These are phyloP conservation scores for Hofmannophila pseudospretella DNA, from an alignment of 2,888 invertebrate genomes.

Conservation along the genomic window DNA sequence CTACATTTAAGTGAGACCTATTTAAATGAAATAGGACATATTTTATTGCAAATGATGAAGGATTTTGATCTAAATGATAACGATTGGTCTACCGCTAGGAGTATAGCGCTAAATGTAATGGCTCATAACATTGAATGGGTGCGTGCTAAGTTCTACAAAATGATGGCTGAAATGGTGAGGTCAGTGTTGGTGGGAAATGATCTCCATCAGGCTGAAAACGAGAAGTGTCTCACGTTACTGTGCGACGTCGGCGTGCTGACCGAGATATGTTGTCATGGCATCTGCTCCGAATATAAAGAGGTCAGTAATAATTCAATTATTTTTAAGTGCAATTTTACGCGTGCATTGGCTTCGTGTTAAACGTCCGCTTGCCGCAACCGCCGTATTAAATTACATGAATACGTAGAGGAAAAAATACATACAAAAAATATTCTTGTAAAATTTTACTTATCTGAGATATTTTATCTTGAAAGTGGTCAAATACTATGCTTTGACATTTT, in stretches of 20 bases:
- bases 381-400: too few species aligned
- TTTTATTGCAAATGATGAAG: conserved; percentile 47
- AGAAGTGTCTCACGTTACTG: conserved; percentile 73
- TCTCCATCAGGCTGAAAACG: conserved; percentile 47
- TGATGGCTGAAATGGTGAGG: conserved; percentile 72
- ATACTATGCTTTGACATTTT: too few species aligned
- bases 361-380: too few species aligned
- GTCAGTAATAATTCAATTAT: conserved; percentile 23
- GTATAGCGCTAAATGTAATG: conserved; percentile 73
- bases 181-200: conserved; percentile 74
- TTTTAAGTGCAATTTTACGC: neutral
- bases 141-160: conserved; percentile 70
- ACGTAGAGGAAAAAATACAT: too few species aligned
- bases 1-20: conserved; percentile 77
- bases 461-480: too few species aligned
- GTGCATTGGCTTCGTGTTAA: too few species aligned
- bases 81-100: conserved; percentile 52
- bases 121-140: conserved; percentile 76
- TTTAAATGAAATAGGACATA: conserved; percentile 61
- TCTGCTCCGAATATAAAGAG: conserved; percentile 55
- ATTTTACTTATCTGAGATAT: too few species aligned
- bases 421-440: too few species aligned
- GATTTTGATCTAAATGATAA: conserved; percentile 47
- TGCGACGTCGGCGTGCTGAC: conserved; percentile 77
- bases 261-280: conserved; percentile 81